phyloP scores from a whole-genome alignment of 1,140 invertebrate genomes.

The Globodera ellingtonae region DNA sequence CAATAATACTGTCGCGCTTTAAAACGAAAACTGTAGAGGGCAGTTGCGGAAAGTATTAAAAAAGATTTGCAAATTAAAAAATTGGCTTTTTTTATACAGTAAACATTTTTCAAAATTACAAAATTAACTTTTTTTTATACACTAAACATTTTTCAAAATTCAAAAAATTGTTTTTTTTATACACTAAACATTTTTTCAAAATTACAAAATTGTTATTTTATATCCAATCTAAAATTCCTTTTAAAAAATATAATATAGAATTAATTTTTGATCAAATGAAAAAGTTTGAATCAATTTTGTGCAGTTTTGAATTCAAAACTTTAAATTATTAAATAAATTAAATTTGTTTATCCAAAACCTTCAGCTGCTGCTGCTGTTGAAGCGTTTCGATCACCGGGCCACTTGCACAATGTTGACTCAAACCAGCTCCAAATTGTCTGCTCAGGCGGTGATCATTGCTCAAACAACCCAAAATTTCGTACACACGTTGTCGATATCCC shows the following conservation, averaged over 20 bases:
- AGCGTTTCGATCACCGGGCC: background rate
- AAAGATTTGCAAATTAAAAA: background rate
- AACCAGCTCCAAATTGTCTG: background rate
- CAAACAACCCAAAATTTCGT: slow-evolving; percentile 39
- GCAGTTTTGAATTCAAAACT: too few species aligned
- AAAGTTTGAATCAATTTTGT: too few species aligned
- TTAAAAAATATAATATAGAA: too few species aligned
- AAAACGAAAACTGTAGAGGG: background rate
- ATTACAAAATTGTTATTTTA: too few species aligned
- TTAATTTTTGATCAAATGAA: too few species aligned
- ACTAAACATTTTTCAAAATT: background rate
- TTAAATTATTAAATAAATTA: too few species aligned
- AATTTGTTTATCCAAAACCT: too few species aligned
- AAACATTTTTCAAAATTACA: background rate
- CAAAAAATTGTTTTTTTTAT: background rate
- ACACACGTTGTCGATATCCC: slow-evolving; percentile 36
- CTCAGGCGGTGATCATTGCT: slow-evolving; percentile 17
- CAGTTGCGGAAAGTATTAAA: background rate
- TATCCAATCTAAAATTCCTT: background rate
- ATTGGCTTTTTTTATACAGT: background rate
- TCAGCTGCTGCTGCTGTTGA: background rate
- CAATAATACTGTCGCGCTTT: slow-evolving; percentile 2
- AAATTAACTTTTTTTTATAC: background rate
- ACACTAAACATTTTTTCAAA: background rate
- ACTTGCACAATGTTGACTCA: background rate